These are phyloP conservation scores for Drosophila nr. perissopoda DNA, from an alignment of 2,888 invertebrate species.

Conservation along the genomic window DNA sequence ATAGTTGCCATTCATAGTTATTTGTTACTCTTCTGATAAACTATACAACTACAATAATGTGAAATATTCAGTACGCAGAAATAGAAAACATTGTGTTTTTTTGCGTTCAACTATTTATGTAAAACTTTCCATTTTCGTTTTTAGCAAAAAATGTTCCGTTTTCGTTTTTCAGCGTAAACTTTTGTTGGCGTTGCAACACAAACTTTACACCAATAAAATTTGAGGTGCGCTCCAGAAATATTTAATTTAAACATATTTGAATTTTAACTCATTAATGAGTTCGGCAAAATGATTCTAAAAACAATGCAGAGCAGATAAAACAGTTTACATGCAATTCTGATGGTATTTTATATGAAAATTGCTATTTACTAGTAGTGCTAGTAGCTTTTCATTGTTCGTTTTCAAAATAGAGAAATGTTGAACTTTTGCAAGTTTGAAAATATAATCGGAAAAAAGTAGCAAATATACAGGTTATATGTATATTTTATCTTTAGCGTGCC, in stretches of 20 bases:
- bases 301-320: not conserved
- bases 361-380: not conserved
- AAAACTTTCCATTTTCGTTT: not conserved
- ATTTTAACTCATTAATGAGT: not conserved
- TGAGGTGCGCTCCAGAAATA: not conserved
- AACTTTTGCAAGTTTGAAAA: no score
- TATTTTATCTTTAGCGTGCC: not conserved
- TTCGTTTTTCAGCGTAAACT: not conserved
- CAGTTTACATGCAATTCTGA: not conserved
- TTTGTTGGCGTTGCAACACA: not conserved
- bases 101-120: not conserved
- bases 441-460: no score
- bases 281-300: not conserved
- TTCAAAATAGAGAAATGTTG: not conserved
- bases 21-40: no score
- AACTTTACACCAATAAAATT: not conserved
- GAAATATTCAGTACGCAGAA: not conserved
- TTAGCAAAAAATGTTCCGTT: not conserved
- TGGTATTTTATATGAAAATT: not conserved
- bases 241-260: not conserved
- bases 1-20: not conserved
- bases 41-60: not conserved
- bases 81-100: not conserved
- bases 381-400: rapidly evolving
- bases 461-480: not conserved